Evolutionary conservation across 2,888 invertebrate genomes (phyloP), one percentile per base, ranked within the genome.

Genomic region (Cryptocheilus praepositus): DNA sequence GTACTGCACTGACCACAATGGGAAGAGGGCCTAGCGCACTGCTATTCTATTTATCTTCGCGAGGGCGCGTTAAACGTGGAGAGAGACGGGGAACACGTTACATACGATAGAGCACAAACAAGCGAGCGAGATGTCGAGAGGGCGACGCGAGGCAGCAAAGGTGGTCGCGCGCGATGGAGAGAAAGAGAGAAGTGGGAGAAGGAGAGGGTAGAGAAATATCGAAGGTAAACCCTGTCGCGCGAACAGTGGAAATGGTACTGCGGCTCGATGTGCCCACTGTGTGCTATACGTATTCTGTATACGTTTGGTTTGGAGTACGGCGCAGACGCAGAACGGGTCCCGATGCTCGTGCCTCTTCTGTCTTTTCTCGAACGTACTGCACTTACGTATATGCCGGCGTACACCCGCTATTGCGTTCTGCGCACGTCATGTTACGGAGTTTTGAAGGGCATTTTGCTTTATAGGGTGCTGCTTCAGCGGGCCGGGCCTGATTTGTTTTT

Each of bases 231-330:
- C 70, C 73, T 68, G 60, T 65, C 72, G 60, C 61, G 62, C 28
- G 64, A 64, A 70, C 62, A 70, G 81, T 82, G 72, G 71, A 80
- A 82, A 81, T 81, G 83, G 81, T 82, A 86, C 86, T 86, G 86
- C 85, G 82, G 83, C 78, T 81, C 76, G 76, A 68, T 54, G 54
- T 62, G 64, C 61, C 49, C 52, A 21, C 49, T 7, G 25, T n/a
- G 44, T 55, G 36, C 11, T 1, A 4, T 36, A 36, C 22, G 22
- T 49, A 55, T 62, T 65, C 58, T 59, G 68, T 57, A 61, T 45
- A 53, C 64, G 56, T 22, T 44, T 49, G 11, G 36, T 36, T 36
- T 11, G 36, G 36, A 36, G 36, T 36, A 36, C 21, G 69, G 81
- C 79, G 81, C 81, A 76, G 71, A 59, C 80, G 77, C 81, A 53